Base-by-base conservation (phyloP, 2,113 vertebrate genomes). In the Fregetta grallaria region DNA sequence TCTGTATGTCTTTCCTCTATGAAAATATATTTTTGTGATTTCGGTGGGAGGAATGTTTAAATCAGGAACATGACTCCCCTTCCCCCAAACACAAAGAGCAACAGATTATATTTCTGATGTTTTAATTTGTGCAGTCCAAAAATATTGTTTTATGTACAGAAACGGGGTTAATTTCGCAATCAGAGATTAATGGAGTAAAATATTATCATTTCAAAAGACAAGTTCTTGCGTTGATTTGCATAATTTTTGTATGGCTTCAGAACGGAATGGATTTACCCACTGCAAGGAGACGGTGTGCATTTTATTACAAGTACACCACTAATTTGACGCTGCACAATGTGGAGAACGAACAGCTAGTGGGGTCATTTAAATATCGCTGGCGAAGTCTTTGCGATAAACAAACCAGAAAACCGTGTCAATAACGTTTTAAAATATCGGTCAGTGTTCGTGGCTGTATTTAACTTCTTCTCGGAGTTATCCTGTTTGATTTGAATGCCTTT, bases 121-220 rank as follows among this genome's bases (percentile, higher is more conserved):
- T 90, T 78, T 34, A 36, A 92, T 86, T 86, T 86, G 61, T 89
- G 83, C 65, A 52, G 91, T 84, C 86, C 77, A 85, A 77, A 94
- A 89, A 90, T 73, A 68, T 47, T 86, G 75, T 58, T 94, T 91
- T 88, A 32, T 81, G 80, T 34, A 80, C 56, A 91, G 82, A 82
- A 86, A 66, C 38, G 32, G 42, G 74, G 82, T 83, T 97, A 92
- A 79, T 96, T 97, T 97, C 65, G 32, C 91, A 95, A 86, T 78
- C 75, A 65, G 72, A 94, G 84, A 89, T 88, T 91, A 94, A 92
- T 83, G 77, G 91, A 88, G 62, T 84, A 44, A 82, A 90, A 73
- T 76, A 96, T 97, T 97, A 95, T 94, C 80, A 93, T 97, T 97
- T 98, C 97, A 96, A 92, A 96, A 98, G 94, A 85, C 91, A 87